Base-by-base conservation (phyloP, 2,113 vertebrate genomes). In the Archocentrus centrarchus region DNA sequence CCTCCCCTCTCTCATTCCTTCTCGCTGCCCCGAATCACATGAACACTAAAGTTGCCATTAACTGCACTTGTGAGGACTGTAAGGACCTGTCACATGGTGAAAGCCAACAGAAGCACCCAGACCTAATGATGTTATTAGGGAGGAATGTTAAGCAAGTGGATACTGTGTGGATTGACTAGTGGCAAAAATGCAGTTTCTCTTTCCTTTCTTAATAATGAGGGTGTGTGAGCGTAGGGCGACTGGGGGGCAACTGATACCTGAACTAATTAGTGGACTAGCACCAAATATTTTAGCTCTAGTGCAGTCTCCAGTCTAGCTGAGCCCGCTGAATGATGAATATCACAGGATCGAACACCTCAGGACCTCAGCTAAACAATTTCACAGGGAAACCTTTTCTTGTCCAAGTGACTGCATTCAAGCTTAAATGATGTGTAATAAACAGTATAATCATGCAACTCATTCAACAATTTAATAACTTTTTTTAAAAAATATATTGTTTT, bases 91-190 rank as follows among this genome's bases (percentile, higher is more conserved):
- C 81, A 59, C 57, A 80, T 60, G 61, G 64, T 59, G 77, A 85
- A 70, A 85, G 57, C 27, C 4, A 61, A 61, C 59, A 79, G 86
- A 77, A 80, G 81, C 77, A 79, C 86, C 73, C 11, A 44, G 73
- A 41, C 13, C 20, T 30, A 81, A 85, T 81, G 85, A 89, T 82
- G 80, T 81, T 90, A 93, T 93, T 68, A 86, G 55, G 50, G 82
- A 87, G 86, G 87, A 88, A 92, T 87, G 83, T 79, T 78, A 75
- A 80, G 78, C 75, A 79, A 81, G 62, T 35, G 30, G 60, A 62
- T 77, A 80, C 62, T 66, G 79, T 81, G 62, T 30, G 30, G 78
- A 83, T 32, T 76, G 70, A 77, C 22, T 47, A 79, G 68, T 79
- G 62, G 60, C 79, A 76, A 64, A 73, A 24, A 35, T 66, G 75